Conservation (phyloP, 2,113 vertebrate species). For the Catagonus wagneri region DNA sequence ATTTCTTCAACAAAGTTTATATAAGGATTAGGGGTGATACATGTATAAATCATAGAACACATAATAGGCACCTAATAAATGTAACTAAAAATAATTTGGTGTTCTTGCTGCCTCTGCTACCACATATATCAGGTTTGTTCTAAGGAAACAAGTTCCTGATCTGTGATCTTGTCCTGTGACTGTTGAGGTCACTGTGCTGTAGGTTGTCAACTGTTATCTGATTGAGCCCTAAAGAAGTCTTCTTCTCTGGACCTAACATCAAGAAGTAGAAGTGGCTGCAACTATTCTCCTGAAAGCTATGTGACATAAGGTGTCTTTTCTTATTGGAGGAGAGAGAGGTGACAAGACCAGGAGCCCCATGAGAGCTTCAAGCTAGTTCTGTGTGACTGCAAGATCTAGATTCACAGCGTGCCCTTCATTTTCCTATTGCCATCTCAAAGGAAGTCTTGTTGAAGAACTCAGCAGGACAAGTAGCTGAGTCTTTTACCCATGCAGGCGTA, state of each 20-base stretch:
- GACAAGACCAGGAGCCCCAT: background rate
- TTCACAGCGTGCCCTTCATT: background rate
- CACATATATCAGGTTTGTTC: background rate
- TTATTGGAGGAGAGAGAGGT: background rate
- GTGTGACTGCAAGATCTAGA: background rate
- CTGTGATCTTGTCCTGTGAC: background rate
- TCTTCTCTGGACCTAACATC: background rate
- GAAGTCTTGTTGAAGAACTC: background rate
- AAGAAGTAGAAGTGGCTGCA: background rate
- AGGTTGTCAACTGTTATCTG: background rate
- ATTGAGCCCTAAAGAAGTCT: background rate
- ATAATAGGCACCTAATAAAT: background rate
- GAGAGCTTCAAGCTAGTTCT: background rate
- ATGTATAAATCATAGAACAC: background rate
- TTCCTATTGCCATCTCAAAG: background rate
- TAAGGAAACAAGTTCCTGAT: background rate
- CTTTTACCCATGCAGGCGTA: too few species aligned
- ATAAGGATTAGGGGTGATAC: background rate
- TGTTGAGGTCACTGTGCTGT: background rate
- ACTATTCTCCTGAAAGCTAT: background rate
- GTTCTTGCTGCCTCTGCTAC: background rate
- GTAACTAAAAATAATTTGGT: background rate
- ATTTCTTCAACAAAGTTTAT: background rate
- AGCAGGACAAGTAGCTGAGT: too few species aligned
- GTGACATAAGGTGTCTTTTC: background rate